Percentiles rank a stretch among this genome's conserved stretches.
Evolutionary conservation across 2,113 vertebrate species (phyloP).

Genomic region (Gymnocephalus cernua): DNA sequence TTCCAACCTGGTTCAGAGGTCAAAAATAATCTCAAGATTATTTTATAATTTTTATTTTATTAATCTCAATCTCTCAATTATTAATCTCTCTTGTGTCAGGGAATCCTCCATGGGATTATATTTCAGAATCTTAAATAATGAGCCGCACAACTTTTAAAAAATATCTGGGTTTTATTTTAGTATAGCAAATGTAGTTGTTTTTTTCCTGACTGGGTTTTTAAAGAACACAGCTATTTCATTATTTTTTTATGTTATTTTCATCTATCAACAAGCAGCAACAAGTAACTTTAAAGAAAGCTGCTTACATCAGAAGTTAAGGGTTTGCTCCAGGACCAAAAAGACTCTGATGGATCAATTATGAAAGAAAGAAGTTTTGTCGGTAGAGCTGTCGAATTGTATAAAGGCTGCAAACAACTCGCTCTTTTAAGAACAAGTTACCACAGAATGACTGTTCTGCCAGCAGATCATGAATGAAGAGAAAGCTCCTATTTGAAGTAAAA

Average conservation of each 20-base stretch:
- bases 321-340: not conserved
- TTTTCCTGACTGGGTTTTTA: not conserved
- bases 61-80: no score
- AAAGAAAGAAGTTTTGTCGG: not conserved
- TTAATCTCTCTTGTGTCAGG: no score
- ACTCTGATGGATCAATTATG: slow-evolving; percentile 11
- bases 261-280: not conserved
- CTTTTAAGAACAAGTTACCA: not conserved
- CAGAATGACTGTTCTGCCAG: not conserved
- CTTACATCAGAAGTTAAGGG: not conserved
- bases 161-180: no score
- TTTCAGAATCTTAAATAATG: not conserved
- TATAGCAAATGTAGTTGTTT: not conserved
- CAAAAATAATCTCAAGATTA: no score
- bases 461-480: slow-evolving; percentile 11
- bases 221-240: not conserved
- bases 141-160: not conserved
- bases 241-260: not conserved
- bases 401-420: not conserved
- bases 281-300: not conserved
- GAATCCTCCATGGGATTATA: no score
- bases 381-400: not conserved
- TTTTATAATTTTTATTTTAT: no score
- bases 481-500: slow-evolving; percentile 26
- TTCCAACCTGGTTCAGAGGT: no score